Conservation (phyloP, 2,797 vertebrate genomes). For the Pangasius larnaudii region DNA sequence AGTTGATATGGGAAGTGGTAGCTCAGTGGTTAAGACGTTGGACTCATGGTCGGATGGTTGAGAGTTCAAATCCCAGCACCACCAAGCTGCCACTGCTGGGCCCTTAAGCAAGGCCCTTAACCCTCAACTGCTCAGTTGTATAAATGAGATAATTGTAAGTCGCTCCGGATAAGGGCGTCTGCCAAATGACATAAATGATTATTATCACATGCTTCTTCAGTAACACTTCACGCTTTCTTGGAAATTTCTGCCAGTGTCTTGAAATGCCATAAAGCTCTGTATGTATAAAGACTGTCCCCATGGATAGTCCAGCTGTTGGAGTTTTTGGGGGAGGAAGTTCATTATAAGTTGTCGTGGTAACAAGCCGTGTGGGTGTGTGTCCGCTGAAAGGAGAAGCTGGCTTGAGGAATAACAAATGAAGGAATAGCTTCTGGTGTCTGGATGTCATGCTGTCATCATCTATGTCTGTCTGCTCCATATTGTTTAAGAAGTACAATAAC, state of each 20-base stretch:
- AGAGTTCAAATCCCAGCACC: too few relatives aligned
- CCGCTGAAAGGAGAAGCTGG: constrained; percentile 37
- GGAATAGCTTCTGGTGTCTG: constrained; percentile 22
- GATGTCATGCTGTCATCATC: constrained; percentile 48
- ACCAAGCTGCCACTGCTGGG: too few relatives aligned
- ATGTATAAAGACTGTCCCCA: constrained; percentile 19
- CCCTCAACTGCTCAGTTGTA: too few relatives aligned
- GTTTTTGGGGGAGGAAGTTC: constrained; percentile 33
- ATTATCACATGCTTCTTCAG: neutral
- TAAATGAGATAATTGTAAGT: too few relatives aligned
- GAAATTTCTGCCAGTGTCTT: constrained; percentile 22
- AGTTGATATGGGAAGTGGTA: neutral
- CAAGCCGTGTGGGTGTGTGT: constrained; percentile 1
- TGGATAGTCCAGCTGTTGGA: constrained; percentile 42
- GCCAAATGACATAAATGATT: neutral
- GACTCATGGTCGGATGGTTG: too few relatives aligned
- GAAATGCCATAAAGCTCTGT: neutral
- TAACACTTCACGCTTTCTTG: constrained; percentile 18
- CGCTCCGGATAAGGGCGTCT: too few relatives aligned
- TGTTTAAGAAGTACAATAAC: neutral
- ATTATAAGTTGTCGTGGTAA: constrained; percentile 41
- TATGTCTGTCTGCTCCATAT: constrained; percentile 20
- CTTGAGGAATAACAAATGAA: constrained; percentile 33
- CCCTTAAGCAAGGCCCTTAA: too few relatives aligned
- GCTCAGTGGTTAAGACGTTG: too few relatives aligned